These are phyloP conservation scores for Cepphus grylle DNA, from an alignment of 2,113 vertebrate species.

Conservation along the genomic window DNA sequence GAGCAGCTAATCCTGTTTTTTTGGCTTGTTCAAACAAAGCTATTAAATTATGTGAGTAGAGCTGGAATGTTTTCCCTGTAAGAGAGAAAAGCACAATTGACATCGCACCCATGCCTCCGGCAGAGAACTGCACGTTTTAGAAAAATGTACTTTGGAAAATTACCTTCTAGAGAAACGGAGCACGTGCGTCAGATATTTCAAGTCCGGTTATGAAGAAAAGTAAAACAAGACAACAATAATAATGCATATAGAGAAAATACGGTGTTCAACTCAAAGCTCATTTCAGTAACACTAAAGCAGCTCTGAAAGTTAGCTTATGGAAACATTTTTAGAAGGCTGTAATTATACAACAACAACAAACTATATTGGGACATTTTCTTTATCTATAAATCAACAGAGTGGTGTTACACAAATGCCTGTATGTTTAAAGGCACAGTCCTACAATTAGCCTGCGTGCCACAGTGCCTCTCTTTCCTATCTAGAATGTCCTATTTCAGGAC, in stretches of 20 bases:
- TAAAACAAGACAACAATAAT: background rate
- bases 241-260: background rate
- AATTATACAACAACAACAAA: background rate
- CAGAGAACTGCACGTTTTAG: background rate
- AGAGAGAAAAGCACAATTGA: slow-evolving; percentile 37
- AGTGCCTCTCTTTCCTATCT: background rate
- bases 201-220: slow-evolving; percentile 61
- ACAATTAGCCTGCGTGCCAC: background rate
- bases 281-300: background rate
- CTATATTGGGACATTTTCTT: background rate
- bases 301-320: background rate
- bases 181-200: slow-evolving; percentile 67
- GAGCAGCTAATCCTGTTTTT: slow-evolving; percentile 93
- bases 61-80: slow-evolving; percentile 94
- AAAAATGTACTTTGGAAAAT: slow-evolving; percentile 59
- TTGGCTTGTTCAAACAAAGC: slow-evolving; percentile 97
- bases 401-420: background rate
- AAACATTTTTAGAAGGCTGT: background rate
- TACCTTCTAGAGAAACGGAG: slow-evolving; percentile 90
- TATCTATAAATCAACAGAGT: background rate
- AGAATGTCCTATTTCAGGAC: background rate
- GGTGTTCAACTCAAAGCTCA: background rate
- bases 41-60: slow-evolving; percentile 97
- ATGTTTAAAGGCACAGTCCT: background rate
- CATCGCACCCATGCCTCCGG: background rate